phyloP scores from a whole-genome alignment of 2,113 vertebrate species.

The Sinocyclocheilus anshuiensis region DNA sequence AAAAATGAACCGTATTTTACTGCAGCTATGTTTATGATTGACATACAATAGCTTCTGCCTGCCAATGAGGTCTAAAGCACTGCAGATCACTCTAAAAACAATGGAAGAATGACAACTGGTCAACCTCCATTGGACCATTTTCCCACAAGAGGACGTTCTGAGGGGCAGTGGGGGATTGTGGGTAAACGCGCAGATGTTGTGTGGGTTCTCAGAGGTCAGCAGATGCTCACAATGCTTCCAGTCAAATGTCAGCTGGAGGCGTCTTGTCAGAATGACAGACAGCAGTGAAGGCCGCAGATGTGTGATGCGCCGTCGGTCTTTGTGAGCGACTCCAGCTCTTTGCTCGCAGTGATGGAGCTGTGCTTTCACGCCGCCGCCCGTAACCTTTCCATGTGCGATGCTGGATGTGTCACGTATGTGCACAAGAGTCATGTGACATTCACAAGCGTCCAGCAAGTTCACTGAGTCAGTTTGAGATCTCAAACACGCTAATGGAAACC shows the following conservation, averaged over 20 bases:
- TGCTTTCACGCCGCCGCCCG: neutral
- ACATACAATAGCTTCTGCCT: too few species aligned
- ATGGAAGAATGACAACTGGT: too few species aligned
- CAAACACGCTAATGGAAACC: neutral
- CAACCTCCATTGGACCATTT: too few species aligned
- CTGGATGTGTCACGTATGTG: neutral
- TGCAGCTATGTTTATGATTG: neutral
- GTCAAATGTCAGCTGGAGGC: neutral
- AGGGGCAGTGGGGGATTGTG: neutral
- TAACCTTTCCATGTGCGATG: neutral
- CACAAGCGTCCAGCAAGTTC: neutral
- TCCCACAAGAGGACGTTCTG: neutral
- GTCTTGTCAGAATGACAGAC: neutral
- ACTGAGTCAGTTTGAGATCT: neutral
- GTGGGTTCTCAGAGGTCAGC: neutral
- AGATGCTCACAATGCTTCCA: neutral
- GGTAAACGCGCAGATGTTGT: neutral
- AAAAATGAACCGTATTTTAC: neutral
- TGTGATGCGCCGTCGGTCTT: neutral
- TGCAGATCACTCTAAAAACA: too few species aligned
- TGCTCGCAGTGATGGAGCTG: neutral
- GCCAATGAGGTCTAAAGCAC: too few species aligned
- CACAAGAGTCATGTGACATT: conserved; percentile 3
- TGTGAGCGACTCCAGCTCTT: neutral
- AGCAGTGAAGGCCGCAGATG: neutral